A percentile compares a stretch with the other conserved stretches of the same genome.
phyloP scores from a whole-genome alignment of 1,140 invertebrate species.

The Drosophila prosaltans region DNA sequence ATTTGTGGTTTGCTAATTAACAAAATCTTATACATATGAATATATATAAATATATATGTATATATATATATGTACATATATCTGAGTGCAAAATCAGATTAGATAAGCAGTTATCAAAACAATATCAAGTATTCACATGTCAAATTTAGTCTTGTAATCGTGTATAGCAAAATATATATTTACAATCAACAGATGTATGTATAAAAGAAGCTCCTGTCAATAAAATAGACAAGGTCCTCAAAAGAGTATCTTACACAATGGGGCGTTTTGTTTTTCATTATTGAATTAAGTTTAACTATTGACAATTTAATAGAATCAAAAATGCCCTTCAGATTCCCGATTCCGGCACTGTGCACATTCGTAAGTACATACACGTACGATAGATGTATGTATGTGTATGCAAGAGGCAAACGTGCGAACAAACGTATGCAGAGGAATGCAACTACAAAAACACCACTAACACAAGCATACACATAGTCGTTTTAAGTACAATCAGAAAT shows the following conservation, averaged over 20 bases:
- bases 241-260: too few relatives aligned
- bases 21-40: not conserved
- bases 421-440: constrained; percentile 70
- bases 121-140: constrained; percentile 2
- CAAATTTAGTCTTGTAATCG: not conserved
- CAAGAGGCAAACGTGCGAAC: constrained; percentile 21
- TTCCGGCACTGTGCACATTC: not conserved
- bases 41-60: too few relatives aligned
- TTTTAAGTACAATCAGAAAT: constrained; percentile 34
- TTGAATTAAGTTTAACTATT: too few relatives aligned
- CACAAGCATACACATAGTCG: constrained; percentile 26
- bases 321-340: not conserved
- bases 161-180: not conserved
- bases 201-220: not conserved
- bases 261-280: too few relatives aligned
- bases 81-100: not conserved
- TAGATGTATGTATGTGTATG: constrained; percentile 22
- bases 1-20: not conserved
- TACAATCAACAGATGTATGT: not conserved
- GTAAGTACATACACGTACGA: constrained; percentile 5
- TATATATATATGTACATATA: too few relatives aligned
- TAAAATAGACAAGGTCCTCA: too few relatives aligned
- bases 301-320: too few relatives aligned
- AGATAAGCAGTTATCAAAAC: not conserved
- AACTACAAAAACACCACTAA: constrained; percentile 49